Base-by-base conservation (phyloP, 2,113 vertebrate genomes). In the Mastomys natalensis region DNA sequence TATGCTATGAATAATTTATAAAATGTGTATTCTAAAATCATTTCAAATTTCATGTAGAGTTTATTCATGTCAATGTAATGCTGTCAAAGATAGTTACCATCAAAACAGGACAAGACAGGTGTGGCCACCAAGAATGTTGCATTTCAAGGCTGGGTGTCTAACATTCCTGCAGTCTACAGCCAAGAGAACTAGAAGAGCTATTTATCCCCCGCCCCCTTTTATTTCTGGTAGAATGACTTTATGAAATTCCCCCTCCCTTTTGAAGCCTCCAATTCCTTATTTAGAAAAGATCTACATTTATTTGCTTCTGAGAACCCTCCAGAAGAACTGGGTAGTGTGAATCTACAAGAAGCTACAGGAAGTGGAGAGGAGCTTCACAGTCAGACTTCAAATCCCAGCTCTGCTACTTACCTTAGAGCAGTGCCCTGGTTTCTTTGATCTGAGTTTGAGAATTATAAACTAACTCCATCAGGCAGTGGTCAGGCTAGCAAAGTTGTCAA, bases 1-100 rank as follows among this genome's bases (percentile, higher is more conserved):
- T 89, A 96, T 58, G 86, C 31, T 82, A 97, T 97, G 94, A 97
- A 98, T 97, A 97, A 98, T 97, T 91, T 91, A 97, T 97, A 94
- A 92, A 97, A 76, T 92, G 87, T 64, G 90, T 62, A 93, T 70
- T 80, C 93, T 84, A 94, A 97, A 95, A 81, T 95, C 92, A 92
- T 76, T 97, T 81, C 53, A 95, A 92, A 94, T 95, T 93, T 84
- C 92, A 97, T 95, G 91, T 94, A 96, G 81, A 92, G 86, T 78
- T 84, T 85, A 95, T 62, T 96, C 94, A 70, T 74, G 62, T 96
- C 90, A 70, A 12, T 92, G 77, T 74, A 94, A 90, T 31, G 0
- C 91, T 95, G 96, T 90, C 95, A 90, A 68, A 96, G 82, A 87
- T 45, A 91, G 94, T 97, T 95, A 84, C 51, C 43, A 70, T 96